phyloP scores from a whole-genome alignment of 2,113 vertebrate species.

The Thomomys bottae region DNA sequence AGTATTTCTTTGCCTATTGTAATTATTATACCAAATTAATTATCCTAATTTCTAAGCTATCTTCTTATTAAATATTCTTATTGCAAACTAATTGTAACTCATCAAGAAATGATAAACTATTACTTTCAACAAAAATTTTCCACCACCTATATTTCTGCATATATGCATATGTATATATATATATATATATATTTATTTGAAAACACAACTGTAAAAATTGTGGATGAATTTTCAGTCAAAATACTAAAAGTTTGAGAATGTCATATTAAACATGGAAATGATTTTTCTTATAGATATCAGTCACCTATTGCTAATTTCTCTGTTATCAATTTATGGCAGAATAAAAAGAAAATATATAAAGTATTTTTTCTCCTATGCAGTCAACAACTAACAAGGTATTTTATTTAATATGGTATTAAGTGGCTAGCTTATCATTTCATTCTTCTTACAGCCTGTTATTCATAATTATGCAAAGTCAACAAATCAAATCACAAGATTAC shows the following conservation, averaged over 20 bases:
- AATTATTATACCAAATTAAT: neutral
- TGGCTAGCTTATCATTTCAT: neutral
- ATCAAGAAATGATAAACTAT: neutral
- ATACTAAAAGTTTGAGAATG: neutral
- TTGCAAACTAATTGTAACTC: constrained; percentile 24
- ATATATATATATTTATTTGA: constrained; percentile 5
- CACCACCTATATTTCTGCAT: neutral
- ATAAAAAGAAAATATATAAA: neutral
- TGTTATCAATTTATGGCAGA: neutral
- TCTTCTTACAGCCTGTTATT: neutral
- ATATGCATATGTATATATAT: neutral
- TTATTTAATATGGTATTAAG: neutral
- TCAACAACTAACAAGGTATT: neutral
- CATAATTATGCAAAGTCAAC: neutral
- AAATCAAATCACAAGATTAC: neutral
- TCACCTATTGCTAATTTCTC: no score
- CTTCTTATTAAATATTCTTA: constrained; percentile 24
- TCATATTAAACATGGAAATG: neutral
- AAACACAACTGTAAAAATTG: neutral
- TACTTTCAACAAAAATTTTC: neutral
- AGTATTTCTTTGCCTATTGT: neutral
- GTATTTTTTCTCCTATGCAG: neutral
- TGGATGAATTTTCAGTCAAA: neutral
- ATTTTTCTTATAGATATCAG: neutral
- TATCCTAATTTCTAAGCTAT: neutral